A percentile compares a stretch with the other conserved stretches of the same genome.
Evolutionary conservation across 2,888 invertebrate genomes (phyloP).

Genomic region (Suillia variegata): DNA sequence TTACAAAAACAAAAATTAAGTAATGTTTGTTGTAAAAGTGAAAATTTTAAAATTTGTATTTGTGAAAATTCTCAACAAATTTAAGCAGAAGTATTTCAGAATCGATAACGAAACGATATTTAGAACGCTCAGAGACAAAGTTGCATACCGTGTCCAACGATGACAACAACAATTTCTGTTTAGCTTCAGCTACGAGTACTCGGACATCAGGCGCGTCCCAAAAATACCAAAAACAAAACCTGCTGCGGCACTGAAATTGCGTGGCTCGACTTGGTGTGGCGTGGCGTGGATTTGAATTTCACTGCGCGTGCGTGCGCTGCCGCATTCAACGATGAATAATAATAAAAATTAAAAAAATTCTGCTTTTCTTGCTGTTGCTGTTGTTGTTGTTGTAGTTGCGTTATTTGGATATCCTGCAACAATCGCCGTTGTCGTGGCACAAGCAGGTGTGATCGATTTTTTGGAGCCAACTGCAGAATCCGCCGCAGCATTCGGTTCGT

Average conservation of each 20-base stretch:
- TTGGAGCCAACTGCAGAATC: not conserved
- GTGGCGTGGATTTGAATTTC: constrained; percentile 23
- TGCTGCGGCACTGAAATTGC: not conserved
- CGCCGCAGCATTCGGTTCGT: not conserved
- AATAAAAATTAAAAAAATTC: not conserved
- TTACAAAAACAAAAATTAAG: too few relatives aligned
- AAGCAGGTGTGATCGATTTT: constrained; percentile 1
- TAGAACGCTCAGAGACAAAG: too few relatives aligned
- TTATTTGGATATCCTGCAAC: not conserved
- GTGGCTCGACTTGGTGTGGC: too few relatives aligned
- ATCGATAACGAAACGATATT: too few relatives aligned
- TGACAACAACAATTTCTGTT: constrained; percentile 36
- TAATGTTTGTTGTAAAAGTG: too few relatives aligned
- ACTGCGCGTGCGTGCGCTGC: constrained; percentile 9
- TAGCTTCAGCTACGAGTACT: too few relatives aligned
- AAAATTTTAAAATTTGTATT: too few relatives aligned
- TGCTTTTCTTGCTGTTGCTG: too few relatives aligned
- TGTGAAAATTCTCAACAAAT: too few relatives aligned
- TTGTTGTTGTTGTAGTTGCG: too few relatives aligned
- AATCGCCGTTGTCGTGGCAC: not conserved
- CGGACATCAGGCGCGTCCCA: too few relatives aligned
- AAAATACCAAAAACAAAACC: constrained; percentile 27
- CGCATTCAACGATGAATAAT: not conserved
- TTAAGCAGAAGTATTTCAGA: too few relatives aligned
- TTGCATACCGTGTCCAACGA: not conserved